Evolutionary conservation across 2,113 vertebrate species (phyloP).

Genomic region (Serinus canaria): DNA sequence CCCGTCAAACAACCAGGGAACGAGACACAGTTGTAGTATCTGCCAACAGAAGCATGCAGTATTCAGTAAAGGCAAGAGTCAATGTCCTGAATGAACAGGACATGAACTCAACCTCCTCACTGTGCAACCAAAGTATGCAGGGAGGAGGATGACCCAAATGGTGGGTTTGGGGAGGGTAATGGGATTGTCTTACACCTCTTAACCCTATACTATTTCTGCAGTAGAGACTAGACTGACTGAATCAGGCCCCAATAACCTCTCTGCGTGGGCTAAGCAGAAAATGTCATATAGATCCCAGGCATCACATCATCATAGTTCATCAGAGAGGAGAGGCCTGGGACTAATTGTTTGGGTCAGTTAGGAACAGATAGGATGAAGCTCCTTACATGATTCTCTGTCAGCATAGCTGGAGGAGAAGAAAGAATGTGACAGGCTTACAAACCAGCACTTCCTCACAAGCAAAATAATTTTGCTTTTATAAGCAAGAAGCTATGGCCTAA

Average conservation of each 20-base stretch:
- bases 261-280: not conserved
- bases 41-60: conserved; percentile 26
- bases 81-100: not conserved
- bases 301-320: not conserved
- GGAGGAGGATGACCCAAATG: not conserved
- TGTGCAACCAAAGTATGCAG: not conserved
- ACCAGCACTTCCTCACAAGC: not conserved
- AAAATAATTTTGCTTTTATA: not conserved
- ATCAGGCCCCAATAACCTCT: not conserved
- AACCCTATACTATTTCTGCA: not conserved
- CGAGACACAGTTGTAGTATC: conserved; percentile 96
- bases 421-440: not conserved
- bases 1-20: conserved; percentile 87
- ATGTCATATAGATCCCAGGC: not conserved
- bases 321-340: not conserved
- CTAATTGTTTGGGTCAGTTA: not conserved
- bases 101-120: not conserved
- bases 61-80: not conserved
- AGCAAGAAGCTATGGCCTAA: not conserved
- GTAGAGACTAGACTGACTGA: not conserved
- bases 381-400: not conserved
- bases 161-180: not conserved
- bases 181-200: not conserved
- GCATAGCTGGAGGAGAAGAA: not conserved
- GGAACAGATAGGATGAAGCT: not conserved